Evolutionary conservation across 1,140 invertebrate species (phyloP), one percentile per base, ranked within the genome.

Genomic region (Atta texana): DNA sequence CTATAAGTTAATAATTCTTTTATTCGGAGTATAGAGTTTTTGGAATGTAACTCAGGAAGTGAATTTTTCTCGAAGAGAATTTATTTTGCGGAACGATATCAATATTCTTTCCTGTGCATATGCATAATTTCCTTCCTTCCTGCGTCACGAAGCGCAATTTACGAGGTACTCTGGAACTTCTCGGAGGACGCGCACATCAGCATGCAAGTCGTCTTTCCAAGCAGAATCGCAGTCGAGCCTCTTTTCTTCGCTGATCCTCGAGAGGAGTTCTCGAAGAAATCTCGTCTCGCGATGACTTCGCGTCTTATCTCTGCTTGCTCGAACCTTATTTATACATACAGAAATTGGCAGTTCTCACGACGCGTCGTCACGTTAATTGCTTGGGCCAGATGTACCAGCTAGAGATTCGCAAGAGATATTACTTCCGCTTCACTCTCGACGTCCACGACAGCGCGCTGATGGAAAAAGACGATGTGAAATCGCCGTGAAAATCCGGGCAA

Each of bases 331-430:
- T 77, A 10, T n/a, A 76, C 81, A 63, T 64, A 28, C 28, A 63
- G 59, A 77, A 88, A 88, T 72, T n/a, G 61, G 14, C 53, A 31
- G 44, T 88, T 90, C 88, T 77, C 89, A 88, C 81, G 74, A n/a
- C 49, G 14, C 53, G 18, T 55, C 34, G 21, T 59, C 71, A n/a
- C 66, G 64, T 61, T 85, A 89, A 90, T 87, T 81, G 66, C 57
- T 34, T 31, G 28, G 49, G 39, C 63, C 84, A 53, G 74, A 44
- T 44, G 12, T 57, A 66, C 75, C 55, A 34, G 21, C 51, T 76
- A 59, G 74, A 53, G 74, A 53, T 66, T 75, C 51, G 49, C 63
- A 53, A 1, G 61, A n/a, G 63, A 34, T 51, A 82, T 86, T 24
- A 44, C 80, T 89, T 87, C 86, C 74, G 78, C 72, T 44, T 44